Evolutionary conservation across 2,797 vertebrate species (phyloP), one percentile per base, ranked within the genome.

Genomic region (Molothrus ater): DNA sequence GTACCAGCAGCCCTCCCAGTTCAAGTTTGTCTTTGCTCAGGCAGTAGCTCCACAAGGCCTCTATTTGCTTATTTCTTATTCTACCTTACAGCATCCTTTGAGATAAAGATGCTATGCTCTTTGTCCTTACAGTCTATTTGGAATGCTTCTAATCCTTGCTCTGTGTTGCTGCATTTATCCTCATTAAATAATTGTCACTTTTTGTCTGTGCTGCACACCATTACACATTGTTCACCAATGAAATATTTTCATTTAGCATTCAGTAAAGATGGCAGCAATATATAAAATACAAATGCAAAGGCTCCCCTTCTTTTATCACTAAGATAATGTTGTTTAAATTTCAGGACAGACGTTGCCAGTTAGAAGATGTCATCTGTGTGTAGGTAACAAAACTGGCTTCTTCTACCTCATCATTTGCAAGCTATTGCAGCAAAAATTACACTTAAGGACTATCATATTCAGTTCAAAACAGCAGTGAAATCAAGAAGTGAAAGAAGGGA

Each of bases 231-330:
- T 32, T 80, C 81, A 74, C 0, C 51, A 57, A 80, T 86, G 14
- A 80, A 76, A 57, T 79, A 80, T 72, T 95, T 95, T 87, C 68
- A 83, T 61, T 86, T 31, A 50, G 48, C 65, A 38, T 54, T 80
- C 61, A 45, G 26, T 45, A 75, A 75, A 45, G 34, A 75, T 22
- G 22, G 73, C 24, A 76, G 51, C 43, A 88, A 71, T 70, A 10
- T 10, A 82, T 74, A 50, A 80, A 40, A 81, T 22, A 56, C 19
- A 78, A 87, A 90, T 31, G 26, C 45, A 88, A 88, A 79, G 60
- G 38, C 20, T 54, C 21, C 16, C 43, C 36, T 75, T 75, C 51
- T 89, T 91, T 75, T 59, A 80, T 73, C n/a, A 60, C 38, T 38
- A 64, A 91, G 28, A 79, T 50, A 51, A 31, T 34, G 7, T 2